A percentile compares a stretch with the other conserved stretches of the same genome.
Evolutionary conservation across 2,797 vertebrate genomes (phyloP).

Genomic region (Naso thynnoides): DNA sequence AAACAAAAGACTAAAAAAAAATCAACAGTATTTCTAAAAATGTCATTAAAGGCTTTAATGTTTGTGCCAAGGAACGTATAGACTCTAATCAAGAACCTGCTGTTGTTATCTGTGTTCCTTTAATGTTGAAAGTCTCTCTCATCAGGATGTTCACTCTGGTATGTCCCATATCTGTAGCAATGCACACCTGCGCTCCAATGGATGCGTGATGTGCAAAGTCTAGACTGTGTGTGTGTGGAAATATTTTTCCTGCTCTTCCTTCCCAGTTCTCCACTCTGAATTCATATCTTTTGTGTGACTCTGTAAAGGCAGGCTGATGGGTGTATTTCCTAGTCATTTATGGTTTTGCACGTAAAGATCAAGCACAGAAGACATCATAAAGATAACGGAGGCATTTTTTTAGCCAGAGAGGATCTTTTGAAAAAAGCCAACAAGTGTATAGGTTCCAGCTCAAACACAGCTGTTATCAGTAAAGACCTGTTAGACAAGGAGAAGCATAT

Average conservation of each 20-base stretch:
- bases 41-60: constrained; percentile 1
- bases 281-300: too few relatives aligned
- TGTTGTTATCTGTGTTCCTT: constrained; percentile 21
- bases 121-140: constrained; percentile 33
- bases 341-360: not conserved
- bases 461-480: not conserved
- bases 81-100: not conserved
- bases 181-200: constrained; percentile 42
- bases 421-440: not conserved
- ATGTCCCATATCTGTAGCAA: constrained; percentile 33
- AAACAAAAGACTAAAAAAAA: not conserved
- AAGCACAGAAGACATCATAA: not conserved
- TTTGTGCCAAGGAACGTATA: not conserved
- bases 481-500: not conserved
- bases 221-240: not conserved
- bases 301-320: too few relatives aligned
- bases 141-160: constrained; percentile 29
- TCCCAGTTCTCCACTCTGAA: not conserved
- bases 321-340: not conserved
- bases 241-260: not conserved
- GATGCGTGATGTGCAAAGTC: not conserved
- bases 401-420: not conserved
- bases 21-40: not conserved
- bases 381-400: not conserved
- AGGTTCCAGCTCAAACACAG: not conserved